These are phyloP conservation scores for Passerculus sandwichensis DNA, from an alignment of 2,797 vertebrate genomes.

Conservation along the genomic window DNA sequence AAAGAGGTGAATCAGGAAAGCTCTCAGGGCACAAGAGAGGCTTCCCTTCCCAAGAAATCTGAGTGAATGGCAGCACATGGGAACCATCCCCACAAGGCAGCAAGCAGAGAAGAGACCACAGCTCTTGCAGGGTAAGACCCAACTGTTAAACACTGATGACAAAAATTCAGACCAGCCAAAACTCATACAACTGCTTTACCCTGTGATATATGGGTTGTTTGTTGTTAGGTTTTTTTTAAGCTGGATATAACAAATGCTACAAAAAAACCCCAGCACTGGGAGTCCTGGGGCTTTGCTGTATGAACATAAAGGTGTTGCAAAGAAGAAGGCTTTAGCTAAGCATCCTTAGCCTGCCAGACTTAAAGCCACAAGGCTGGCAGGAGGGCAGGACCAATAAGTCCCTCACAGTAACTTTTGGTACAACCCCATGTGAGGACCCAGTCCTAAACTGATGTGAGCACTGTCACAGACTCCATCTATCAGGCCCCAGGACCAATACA, in stretches of 20 bases:
- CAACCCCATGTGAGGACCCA: neutral
- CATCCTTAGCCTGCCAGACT: neutral
- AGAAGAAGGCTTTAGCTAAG: neutral
- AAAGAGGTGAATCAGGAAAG: neutral
- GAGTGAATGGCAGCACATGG: neutral
- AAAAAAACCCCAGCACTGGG: neutral
- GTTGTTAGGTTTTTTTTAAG: neutral
- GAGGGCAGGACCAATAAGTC: neutral
- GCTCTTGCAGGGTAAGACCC: neutral
- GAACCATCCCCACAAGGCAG: neutral
- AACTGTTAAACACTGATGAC: neutral
- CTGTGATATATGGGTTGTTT: neutral
- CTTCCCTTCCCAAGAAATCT: neutral
- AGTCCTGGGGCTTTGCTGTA: neutral
- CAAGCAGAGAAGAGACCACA: neutral
- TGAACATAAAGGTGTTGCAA: neutral
- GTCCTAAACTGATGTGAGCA: fast-evolving
- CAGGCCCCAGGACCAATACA: neutral
- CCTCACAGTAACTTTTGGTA: neutral
- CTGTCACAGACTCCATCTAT: neutral
- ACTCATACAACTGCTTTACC: neutral
- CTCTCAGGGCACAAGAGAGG: neutral
- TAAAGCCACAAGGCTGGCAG: fast-evolving
- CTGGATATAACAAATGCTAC: neutral
- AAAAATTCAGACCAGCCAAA: neutral